Evolutionary conservation across 1,140 invertebrate species (phyloP), one percentile per base, ranked within the genome.

Genomic region (Brachionus asplanchnoidis): DNA sequence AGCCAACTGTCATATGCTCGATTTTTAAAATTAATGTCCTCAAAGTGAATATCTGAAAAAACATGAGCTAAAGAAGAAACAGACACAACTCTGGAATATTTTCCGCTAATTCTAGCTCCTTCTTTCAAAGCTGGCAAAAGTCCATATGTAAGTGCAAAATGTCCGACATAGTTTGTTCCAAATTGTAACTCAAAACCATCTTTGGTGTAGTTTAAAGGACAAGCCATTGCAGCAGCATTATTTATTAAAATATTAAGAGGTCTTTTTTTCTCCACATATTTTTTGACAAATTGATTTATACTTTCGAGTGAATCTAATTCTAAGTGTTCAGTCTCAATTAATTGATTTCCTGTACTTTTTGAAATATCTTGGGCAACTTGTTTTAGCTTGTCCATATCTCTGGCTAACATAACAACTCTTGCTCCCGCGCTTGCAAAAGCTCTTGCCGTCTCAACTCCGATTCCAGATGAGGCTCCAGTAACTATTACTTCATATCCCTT

Each of bases 111-210:
- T 68, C 8, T 12, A 0, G 26, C 65, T 32, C 65, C 65, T 23
- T 46, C 7, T 42, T 56, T 12, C 5, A 78, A 36, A 9, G 42
- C 53, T 32, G 40, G 46, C 23, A 86, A 85, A 32, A 89, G 85
- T 2, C 88, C 84, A 14, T 87, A 85, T 0, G 87, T 88, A 50
- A 89, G 86, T 42, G 87, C 87, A 86, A 88, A 89, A 77, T 89
- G 88, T 3, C 89, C 89, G 6, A 91, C 86, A 85, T 90, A 88
- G 85, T 91, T 91, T 6, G 90, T 88, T 6, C 88, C 89, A 36
- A 91, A 87, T 23, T 95, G 93, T 65, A 93, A 92, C 90, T 97
- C 95, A 90, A 94, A 94, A 0, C 94, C 94, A 89, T 96, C 95
- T 20, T 87, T 85, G 4, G 89, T 90, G 44, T 84, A 42, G 12